A percentile compares a stretch with the other conserved stretches of the same genome.
These are phyloP conservation scores for Sphecodes monilicornis DNA, from an alignment of 2,888 invertebrate species.

Conservation along the genomic window DNA sequence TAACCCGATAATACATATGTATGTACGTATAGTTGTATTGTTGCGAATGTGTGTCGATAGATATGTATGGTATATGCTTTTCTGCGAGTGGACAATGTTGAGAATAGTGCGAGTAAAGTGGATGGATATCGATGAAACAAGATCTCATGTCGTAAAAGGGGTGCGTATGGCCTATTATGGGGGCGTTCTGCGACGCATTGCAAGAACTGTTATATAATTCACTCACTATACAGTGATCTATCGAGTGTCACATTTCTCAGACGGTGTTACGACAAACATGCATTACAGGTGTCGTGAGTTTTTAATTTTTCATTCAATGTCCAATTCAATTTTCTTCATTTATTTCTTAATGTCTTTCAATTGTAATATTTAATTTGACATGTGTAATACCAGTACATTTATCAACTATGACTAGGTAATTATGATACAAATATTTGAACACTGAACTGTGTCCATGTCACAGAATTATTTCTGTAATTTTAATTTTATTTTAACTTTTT, in stretches of 20 bases:
- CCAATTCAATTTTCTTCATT: no score
- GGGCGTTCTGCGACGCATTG: conserved; percentile 7
- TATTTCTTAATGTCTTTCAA: no score
- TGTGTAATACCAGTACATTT: background rate
- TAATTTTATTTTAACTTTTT: no score
- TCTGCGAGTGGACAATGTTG: conserved; percentile 14
- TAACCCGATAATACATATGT: background rate
- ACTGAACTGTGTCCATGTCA: no score
- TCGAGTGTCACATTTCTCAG: conserved; percentile 8
- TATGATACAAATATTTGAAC: no score
- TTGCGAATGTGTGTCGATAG: conserved; percentile 15
- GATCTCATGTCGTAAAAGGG: conserved; percentile 25
- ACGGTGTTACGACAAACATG: conserved; percentile 37
- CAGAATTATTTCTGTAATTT: no score
- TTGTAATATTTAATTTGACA: background rate
- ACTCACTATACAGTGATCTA: conserved; percentile 9
- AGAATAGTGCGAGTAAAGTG: conserved; percentile 27
- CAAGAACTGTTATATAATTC: conserved; percentile 15
- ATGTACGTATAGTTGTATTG: background rate
- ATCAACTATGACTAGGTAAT: background rate
- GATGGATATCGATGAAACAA: conserved; percentile 30
- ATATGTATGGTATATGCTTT: conserved; percentile 12
- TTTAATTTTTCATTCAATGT: background rate
- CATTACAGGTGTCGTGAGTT: conserved; percentile 13
- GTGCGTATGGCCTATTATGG: conserved; percentile 16